phyloP scores from a whole-genome alignment of 1,140 invertebrate species.

The Schlechtendalia chinensis region DNA sequence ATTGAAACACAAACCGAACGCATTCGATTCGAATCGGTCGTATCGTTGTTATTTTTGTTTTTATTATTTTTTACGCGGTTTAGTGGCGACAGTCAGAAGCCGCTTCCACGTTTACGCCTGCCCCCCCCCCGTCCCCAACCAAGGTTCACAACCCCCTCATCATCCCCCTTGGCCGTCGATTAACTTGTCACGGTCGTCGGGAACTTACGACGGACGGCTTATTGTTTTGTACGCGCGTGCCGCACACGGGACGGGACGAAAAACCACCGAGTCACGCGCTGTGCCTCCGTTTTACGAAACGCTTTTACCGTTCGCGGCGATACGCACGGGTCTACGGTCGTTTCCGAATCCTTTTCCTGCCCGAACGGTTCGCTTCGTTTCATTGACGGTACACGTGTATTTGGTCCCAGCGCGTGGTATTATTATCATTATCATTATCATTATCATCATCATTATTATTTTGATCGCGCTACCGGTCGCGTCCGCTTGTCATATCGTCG shows the following conservation, averaged over 20 bases:
- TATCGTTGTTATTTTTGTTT: too few relatives aligned
- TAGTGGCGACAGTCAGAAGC: conserved; percentile 47
- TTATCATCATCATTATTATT: background rate
- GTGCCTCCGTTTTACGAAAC: conserved; percentile 47
- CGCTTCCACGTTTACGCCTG: conserved; percentile 48
- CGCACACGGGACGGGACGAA: background rate
- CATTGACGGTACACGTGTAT: background rate
- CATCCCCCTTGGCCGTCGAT: conserved; percentile 38
- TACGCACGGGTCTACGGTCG: too few relatives aligned
- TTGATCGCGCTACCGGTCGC: background rate
- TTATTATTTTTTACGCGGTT: too few relatives aligned
- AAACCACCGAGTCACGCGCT: conserved; percentile 25
- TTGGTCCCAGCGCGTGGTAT: background rate
- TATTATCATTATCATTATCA: conserved; percentile 13
- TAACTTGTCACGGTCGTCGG: conserved; percentile 42
- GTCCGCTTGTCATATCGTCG: background rate
- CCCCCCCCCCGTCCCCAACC: too few relatives aligned
- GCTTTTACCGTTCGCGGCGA: conserved; percentile 7
- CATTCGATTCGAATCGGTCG: conserved; percentile 19
- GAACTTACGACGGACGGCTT: background rate
- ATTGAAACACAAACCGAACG: too few relatives aligned
- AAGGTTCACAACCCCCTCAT: too few relatives aligned
- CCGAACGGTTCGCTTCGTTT: background rate
- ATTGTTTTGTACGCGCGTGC: too few relatives aligned
- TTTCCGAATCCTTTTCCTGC: background rate